phyloP scores from a whole-genome alignment of 2,113 vertebrate species.

The Craseonycteris thonglongyai region DNA sequence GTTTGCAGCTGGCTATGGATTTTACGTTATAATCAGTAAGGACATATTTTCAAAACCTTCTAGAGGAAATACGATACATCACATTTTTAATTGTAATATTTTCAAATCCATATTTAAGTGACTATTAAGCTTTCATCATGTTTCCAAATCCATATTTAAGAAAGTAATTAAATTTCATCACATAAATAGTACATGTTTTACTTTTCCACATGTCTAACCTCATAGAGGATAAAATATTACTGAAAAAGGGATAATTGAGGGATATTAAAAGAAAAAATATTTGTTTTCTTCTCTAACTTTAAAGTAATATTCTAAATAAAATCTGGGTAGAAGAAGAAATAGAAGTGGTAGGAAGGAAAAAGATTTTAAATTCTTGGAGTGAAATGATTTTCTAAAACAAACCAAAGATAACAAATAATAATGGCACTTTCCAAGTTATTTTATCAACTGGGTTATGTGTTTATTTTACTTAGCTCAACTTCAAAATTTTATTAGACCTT shows the following conservation, averaged over 20 bases:
- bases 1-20: not conserved
- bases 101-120: not conserved
- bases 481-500: not conserved
- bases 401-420: not conserved
- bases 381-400: not conserved
- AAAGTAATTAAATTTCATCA: not conserved
- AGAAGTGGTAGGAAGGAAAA: not conserved
- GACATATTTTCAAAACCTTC: not conserved
- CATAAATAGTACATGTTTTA: not conserved
- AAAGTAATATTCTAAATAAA: not conserved
- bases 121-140: not conserved
- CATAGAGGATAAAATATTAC: not conserved
- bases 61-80: not conserved
- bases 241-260: not conserved
- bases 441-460: not conserved
- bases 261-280: not conserved
- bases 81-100: not conserved
- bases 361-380: not conserved
- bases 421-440: not conserved
- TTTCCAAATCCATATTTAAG: not conserved
- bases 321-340: not conserved
- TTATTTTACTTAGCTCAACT: not conserved
- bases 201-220: not conserved
- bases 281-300: not conserved
- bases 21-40: conserved; percentile 32